These are phyloP conservation scores for Ostrea edulis DNA, from an alignment of 1,140 invertebrate genomes.

Conservation along the genomic window DNA sequence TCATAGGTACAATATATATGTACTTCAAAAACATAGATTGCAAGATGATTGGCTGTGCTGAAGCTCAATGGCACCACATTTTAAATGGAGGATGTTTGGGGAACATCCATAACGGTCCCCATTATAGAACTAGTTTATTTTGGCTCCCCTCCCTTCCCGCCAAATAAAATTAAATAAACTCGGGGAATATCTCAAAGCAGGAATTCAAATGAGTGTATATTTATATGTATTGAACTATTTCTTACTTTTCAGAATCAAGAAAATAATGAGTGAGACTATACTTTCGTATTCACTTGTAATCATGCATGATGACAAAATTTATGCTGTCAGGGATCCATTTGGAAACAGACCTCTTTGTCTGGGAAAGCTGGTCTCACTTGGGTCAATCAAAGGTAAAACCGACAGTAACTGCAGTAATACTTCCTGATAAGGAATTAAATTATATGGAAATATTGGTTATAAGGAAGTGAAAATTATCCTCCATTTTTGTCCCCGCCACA, in stretches of 20 bases:
- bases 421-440: not conserved
- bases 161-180: not conserved
- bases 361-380: conserved; percentile 86
- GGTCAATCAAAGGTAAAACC: conserved; percentile 61
- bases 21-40: no score
- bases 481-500: no score
- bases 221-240: not conserved
- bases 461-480: no score
- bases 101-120: no score
- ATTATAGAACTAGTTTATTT: no score
- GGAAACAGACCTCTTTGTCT: conserved; percentile 97
- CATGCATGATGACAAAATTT: conserved; percentile 96
- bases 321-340: conserved; percentile 96
- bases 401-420: not conserved
- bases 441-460: not conserved
- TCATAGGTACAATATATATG: no score
- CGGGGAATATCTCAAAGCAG: not conserved
- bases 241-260: conserved; percentile 85
- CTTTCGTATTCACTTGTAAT: conserved; percentile 96
- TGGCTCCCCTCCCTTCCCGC: no score
- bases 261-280: conserved; percentile 94
- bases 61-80: no score
- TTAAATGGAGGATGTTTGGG: no score
- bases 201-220: not conserved
- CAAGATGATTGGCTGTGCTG: no score